Evolutionary conservation across 2,888 invertebrate species (phyloP), one percentile per base, ranked within the genome.

Genomic region (Phyto melanocephala): DNA sequence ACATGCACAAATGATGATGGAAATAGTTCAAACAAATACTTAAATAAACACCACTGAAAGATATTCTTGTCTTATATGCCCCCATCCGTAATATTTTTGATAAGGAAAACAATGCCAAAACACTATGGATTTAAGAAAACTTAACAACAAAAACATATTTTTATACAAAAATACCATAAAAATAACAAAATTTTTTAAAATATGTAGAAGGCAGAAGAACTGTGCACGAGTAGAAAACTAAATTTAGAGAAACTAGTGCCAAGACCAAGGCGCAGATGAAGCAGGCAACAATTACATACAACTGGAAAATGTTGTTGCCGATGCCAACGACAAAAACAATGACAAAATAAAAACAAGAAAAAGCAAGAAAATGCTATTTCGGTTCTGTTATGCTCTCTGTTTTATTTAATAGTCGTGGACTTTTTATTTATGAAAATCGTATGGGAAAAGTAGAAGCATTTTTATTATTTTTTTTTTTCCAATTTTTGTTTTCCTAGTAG

Each of bases 211-310:
- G 11, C 33, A 62, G 24, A 17, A 28, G 24, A 40, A 24, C 52
- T 42, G 42, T 15, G 13, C 1, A 40, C 20, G 35, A 56, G 68
- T 42, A 24, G 6, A 17, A 75, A 42, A 75, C 74, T 75, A 75
- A 65, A 74, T 78, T 68, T 72, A 78, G 72, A 72, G 68, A 70
- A 72, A 81, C 42, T 72, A 72, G 67, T 81, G 81, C 71, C 81
- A 81, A 81, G 81, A 77, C 78, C 78, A 81, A 81, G 68, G 62
- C 65, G 60, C 78, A 78, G 54, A 75, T 74, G 54, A 74, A 63
- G 42, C 20, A 72, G 15, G 33, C 20, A 47, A 20, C 47, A 47
- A 47, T n/a, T n/a, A 17, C 8, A 52, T 13, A 37, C 28, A 7
- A 28, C 52, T 58, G 22, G 33, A 50, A 62, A 15, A 52, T 6